These are phyloP conservation scores for Acropternis orthonyx DNA, from an alignment of 2,797 vertebrate genomes.

Conservation along the genomic window DNA sequence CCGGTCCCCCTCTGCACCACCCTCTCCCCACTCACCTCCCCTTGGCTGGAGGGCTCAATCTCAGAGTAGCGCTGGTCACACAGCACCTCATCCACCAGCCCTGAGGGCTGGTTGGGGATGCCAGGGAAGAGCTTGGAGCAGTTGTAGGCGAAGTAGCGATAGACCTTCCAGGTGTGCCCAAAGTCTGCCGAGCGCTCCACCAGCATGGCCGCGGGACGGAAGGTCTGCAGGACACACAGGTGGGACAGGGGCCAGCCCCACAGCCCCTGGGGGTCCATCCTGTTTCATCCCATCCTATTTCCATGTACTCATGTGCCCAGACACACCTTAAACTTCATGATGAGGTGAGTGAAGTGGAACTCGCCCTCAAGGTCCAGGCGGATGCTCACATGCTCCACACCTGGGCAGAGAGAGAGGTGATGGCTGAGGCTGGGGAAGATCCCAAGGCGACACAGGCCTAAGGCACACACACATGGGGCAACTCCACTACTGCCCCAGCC, in stretches of 20 bases:
- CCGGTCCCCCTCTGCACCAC: accelerated
- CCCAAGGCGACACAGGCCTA: accelerated
- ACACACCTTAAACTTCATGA: constrained; percentile 89
- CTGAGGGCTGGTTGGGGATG: constrained; percentile 68
- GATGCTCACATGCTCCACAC: constrained; percentile 84
- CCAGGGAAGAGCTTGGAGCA: constrained; percentile 83
- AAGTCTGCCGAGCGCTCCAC: constrained; percentile 85
- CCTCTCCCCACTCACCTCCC: constrained; percentile 75
- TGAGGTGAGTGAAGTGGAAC: constrained; percentile 90
- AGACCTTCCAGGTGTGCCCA: constrained; percentile 83
- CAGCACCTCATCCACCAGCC: constrained; percentile 81
- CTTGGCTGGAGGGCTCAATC: constrained; percentile 86
- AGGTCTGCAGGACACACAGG: constrained; percentile 74
- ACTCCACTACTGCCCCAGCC: not conserved
- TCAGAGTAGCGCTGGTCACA: constrained; percentile 89
- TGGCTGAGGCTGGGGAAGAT: accelerated
- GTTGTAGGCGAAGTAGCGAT: constrained; percentile 87
- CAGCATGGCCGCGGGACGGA: constrained; percentile 86
- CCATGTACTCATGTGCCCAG: not conserved
- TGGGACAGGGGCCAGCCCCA: not conserved
- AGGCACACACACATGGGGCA: accelerated
- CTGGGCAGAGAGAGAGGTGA: constrained; percentile 43
- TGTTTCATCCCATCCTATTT: not conserved
- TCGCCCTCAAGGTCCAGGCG: constrained; percentile 85
- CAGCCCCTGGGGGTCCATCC: not conserved